These are phyloP conservation scores for Antechinus flavipes DNA, from an alignment of 2,113 vertebrate genomes.

Conservation along the genomic window DNA sequence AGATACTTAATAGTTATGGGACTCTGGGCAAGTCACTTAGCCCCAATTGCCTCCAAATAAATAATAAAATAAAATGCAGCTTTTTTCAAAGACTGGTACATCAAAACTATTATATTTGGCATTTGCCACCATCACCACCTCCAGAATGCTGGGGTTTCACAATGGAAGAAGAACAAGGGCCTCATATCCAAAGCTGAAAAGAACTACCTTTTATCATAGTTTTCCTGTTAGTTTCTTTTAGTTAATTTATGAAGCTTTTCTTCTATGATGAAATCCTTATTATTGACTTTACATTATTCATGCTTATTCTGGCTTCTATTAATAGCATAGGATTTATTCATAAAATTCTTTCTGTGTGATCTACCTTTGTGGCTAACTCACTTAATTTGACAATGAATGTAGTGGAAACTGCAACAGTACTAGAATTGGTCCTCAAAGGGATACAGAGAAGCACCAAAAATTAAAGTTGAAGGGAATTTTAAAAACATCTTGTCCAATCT, in stretches of 20 bases:
- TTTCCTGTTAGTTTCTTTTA: conserved; percentile 9
- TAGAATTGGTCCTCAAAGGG: neutral
- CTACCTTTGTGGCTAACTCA: neutral
- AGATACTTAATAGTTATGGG: neutral
- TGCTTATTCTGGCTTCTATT: neutral
- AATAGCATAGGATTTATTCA: neutral
- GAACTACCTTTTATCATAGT: neutral
- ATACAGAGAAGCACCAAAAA: neutral
- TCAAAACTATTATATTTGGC: neutral
- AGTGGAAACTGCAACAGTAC: neutral
- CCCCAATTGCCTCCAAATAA: neutral
- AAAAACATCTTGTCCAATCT: neutral
- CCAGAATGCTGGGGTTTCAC: neutral
- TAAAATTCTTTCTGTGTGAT: neutral
- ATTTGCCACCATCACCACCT: neutral
- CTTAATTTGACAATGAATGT: neutral
- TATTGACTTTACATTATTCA: neutral
- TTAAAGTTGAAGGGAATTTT: neutral
- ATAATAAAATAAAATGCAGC: conserved; percentile 10
- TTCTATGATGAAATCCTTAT: neutral
- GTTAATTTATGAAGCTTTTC: neutral
- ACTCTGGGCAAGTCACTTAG: neutral
- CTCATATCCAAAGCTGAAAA: conserved; percentile 23
- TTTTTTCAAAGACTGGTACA: neutral
- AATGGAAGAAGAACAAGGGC: neutral